A percentile compares a stretch with the other conserved stretches of the same genome.
phyloP scores from a whole-genome alignment of 35 echinoderm and acorn worm genomes.

The Heliocidaris erythrogramma region DNA sequence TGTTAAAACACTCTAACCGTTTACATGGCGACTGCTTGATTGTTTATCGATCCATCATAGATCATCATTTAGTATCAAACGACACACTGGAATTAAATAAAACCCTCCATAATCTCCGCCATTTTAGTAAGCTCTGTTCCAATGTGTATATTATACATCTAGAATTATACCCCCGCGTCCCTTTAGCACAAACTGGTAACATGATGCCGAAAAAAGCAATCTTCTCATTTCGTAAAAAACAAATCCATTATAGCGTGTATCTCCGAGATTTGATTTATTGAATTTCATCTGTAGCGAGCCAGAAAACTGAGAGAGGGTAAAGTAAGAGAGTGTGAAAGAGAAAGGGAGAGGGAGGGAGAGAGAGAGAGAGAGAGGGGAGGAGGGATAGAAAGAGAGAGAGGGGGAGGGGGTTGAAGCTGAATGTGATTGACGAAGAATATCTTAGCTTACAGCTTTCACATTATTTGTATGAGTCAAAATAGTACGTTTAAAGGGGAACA shows the following conservation, averaged over 20 bases:
- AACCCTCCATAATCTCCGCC: background rate
- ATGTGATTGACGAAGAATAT: no score
- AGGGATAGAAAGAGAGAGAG: background rate
- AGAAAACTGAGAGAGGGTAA: background rate
- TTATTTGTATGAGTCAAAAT: background rate
- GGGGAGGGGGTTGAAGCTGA: no score
- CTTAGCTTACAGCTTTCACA: background rate
- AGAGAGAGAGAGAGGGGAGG: background rate
- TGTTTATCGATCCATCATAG: background rate
- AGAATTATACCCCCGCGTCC: background rate
- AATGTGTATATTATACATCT: background rate
- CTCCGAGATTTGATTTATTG: constrained; percentile 34
- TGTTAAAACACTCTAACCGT: background rate
- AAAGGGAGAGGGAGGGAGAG: background rate
- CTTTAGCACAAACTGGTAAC: background rate
- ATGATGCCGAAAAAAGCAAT: constrained; percentile 35
- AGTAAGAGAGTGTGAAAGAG: background rate
- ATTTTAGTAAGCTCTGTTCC: background rate
- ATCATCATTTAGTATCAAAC: background rate
- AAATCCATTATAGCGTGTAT: constrained; percentile 35
- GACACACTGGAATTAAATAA: background rate
- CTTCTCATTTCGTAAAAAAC: constrained; percentile 34
- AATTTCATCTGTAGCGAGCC: constrained; percentile 6
- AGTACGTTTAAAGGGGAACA: background rate
- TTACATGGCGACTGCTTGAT: background rate